These are phyloP conservation scores for Meganola albula DNA, from an alignment of 2,888 invertebrate genomes.

Conservation along the genomic window DNA sequence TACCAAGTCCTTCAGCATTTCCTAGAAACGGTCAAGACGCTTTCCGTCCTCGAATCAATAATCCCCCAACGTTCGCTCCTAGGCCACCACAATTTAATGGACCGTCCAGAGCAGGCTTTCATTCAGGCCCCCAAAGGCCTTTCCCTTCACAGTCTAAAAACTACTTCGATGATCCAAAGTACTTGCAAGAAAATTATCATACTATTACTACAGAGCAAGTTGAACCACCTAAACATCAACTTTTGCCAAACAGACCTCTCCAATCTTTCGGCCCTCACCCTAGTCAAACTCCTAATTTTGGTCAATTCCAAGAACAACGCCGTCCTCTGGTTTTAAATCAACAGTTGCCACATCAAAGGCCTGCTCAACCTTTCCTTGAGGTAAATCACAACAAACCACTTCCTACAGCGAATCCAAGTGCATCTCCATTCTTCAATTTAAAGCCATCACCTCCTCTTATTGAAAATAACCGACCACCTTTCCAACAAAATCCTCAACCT, in stretches of 20 bases:
- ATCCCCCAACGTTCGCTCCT: slow-evolving; percentile 44
- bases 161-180: slow-evolving; percentile 71
- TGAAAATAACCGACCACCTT: slow-evolving; percentile 59
- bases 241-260: slow-evolving; percentile 48
- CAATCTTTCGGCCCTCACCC: slow-evolving; percentile 52
- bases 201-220: slow-evolving; percentile 72
- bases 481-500: slow-evolving; percentile 53
- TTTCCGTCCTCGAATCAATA: slow-evolving; percentile 49
- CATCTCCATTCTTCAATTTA: slow-evolving; percentile 64
- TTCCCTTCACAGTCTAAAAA: slow-evolving; percentile 61
- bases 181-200: slow-evolving; percentile 73
- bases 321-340: slow-evolving; percentile 56
- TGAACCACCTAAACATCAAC: slow-evolving; percentile 63
- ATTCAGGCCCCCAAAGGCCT: slow-evolving; percentile 75
- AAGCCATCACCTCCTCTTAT: slow-evolving; percentile 66
- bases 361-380: slow-evolving; percentile 57
- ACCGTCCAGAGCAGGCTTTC: slow-evolving; percentile 61
- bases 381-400: slow-evolving; percentile 54
- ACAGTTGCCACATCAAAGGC: slow-evolving; percentile 72
- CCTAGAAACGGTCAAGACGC: slow-evolving; percentile 49
- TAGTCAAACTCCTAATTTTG: slow-evolving; percentile 49
- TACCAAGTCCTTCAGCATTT: slow-evolving; percentile 47
- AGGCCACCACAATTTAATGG: slow-evolving; percentile 60
- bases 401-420: slow-evolving; percentile 48
- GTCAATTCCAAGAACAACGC: slow-evolving; percentile 55